These are phyloP conservation scores for Ichneumon xanthorius DNA, from an alignment of 2,888 invertebrate genomes.

Conservation along the genomic window DNA sequence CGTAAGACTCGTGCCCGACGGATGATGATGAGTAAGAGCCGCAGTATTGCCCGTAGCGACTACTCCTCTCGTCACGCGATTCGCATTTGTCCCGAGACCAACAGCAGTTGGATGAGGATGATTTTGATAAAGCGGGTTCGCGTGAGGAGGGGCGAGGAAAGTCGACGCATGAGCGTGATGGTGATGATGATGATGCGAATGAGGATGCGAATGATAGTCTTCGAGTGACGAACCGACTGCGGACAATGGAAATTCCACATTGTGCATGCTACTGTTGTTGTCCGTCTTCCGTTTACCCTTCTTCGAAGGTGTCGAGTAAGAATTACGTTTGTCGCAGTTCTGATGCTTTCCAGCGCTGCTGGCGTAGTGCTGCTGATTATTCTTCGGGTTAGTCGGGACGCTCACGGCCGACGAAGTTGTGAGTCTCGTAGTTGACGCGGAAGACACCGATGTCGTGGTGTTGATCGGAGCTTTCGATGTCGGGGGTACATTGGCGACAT, in stretches of 20 bases:
- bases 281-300: slow-evolving; percentile 80
- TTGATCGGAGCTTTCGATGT: slow-evolving; percentile 73
- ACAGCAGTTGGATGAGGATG: slow-evolving; percentile 77
- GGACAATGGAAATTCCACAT: slow-evolving; percentile 81
- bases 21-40: slow-evolving; percentile 81
- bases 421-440: slow-evolving; percentile 68
- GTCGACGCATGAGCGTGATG: slow-evolving; percentile 56
- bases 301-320: slow-evolving; percentile 77
- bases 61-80: slow-evolving; percentile 73
- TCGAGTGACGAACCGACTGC: slow-evolving; percentile 81
- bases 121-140: slow-evolving; percentile 82
- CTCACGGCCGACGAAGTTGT: slow-evolving; percentile 65
- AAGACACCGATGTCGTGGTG: slow-evolving; percentile 68
- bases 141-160: slow-evolving; percentile 70
- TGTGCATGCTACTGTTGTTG: slow-evolving; percentile 78
- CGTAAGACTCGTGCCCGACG: slow-evolving; percentile 87
- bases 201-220: slow-evolving; percentile 78
- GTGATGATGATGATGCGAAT: slow-evolving; percentile 70
- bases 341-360: slow-evolving; percentile 77
- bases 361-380: slow-evolving; percentile 75
- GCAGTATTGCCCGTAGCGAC: slow-evolving; percentile 74
- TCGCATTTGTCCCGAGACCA: slow-evolving; percentile 74
- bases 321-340: slow-evolving; percentile 80
- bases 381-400: slow-evolving; percentile 71
- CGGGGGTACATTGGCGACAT: slow-evolving; percentile 72